Base-by-base conservation (phyloP, 2,797 vertebrate species). In the Malurus leucopterus region DNA sequence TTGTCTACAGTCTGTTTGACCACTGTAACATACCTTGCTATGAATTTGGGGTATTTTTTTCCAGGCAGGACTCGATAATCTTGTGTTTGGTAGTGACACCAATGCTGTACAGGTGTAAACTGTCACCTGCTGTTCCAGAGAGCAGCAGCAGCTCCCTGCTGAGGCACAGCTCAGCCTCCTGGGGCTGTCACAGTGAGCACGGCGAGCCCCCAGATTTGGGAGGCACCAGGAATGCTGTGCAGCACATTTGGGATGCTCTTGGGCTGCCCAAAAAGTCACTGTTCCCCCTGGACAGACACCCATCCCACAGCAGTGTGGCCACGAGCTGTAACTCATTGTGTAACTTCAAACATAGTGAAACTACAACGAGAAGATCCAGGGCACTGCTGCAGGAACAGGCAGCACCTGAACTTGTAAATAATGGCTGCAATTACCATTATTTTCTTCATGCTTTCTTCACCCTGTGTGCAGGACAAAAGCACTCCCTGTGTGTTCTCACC, bases 141-240 rank as follows among this genome's bases (percentile, higher is more conserved):
- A 53, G 75, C 21, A 27, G 44, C 18, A 40, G 3, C 44, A 24
- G 1, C 23, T 32, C 6, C 65, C 19, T 27, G 51, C 21, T 17
- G n/a, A 41, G 57, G 34, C 43, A 1, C 44, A 34, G 53, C 54
- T 41, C 7, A 11, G 38, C 26, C 32, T 32, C 46, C 18, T 1
- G 6, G 62, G 32, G 34, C 57, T 34, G 72, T 12, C 8, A 8
- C 63, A 46, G 21, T 11, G 40, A 46, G 80, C 29, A 10, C 43
- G 19, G 32, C 1, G 3, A 69, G 63, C 27, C 14, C 44, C 27
- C 0, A 0, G 24, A 1, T 24, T 26, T 6, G n/a, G 44, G 61
- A 30, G 49, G 29, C 73, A 27, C 46, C 65, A 8, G 34, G 3
- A 13, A 22, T 0, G 8, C 54, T 36, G 49, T 8, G 4, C 65